Conservation (phyloP, 2,113 vertebrate species). For the Crotalus helleri region DNA sequence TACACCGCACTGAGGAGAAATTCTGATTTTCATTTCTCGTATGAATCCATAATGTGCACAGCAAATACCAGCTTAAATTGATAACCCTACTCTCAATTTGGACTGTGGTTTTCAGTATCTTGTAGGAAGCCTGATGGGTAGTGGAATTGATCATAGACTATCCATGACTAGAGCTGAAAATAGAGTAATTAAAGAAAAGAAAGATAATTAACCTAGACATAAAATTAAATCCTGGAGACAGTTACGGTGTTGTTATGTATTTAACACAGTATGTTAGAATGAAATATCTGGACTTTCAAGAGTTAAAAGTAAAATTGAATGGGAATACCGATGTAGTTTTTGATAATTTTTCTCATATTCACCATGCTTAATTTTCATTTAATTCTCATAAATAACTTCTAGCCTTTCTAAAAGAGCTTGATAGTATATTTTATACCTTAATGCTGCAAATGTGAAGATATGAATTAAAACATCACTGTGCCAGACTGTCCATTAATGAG, state of each 20-base stretch:
- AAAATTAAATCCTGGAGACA: background rate
- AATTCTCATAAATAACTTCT: background rate
- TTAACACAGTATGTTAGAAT: background rate
- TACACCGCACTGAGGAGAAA: background rate
- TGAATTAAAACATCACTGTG: background rate
- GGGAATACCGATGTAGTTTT: background rate
- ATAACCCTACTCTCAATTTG: background rate
- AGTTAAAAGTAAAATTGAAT: background rate
- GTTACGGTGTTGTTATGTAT: background rate
- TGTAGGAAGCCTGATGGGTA: background rate
- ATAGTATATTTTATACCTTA: background rate
- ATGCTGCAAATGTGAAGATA: background rate
- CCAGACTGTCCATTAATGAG: background rate
- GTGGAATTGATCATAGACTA: background rate
- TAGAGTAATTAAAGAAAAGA: background rate
- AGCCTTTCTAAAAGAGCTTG: background rate
- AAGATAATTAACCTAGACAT: background rate
- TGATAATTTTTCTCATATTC: background rate
- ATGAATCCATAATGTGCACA: conserved; percentile 19
- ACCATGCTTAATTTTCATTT: background rate
- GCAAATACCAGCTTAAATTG: conserved; percentile 29
- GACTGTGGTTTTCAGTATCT: background rate
- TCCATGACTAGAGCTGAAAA: background rate
- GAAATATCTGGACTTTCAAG: background rate
- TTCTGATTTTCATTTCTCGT: conserved; percentile 22